Evolutionary conservation across 2,113 vertebrate genomes (phyloP), one percentile per base, ranked within the genome.

Genomic region (Cephalopholis sonnerati): DNA sequence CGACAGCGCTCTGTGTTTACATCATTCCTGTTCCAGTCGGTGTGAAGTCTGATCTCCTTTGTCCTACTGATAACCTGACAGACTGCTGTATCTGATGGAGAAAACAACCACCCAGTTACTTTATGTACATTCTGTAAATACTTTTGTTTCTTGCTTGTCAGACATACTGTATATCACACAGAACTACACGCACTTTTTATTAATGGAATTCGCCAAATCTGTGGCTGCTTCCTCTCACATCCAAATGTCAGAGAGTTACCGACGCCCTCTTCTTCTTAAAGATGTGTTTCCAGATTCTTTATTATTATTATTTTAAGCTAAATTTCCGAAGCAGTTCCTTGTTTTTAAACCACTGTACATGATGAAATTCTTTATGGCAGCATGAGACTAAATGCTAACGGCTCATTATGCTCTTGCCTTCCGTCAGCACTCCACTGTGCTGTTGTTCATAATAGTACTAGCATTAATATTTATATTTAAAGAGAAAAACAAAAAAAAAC

Each of bases 61-160:
- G 51, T 78, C 59, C 76, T 80, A 4, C 69, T 77, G 73, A 87
- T 61, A 6, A 65, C 79, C 55, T 22, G 67, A 81, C 62, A 46
- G 65, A 63, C 73, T 77, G 58, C 53, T 78, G 71, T 50, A 54
- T 46, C 58, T 39, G 63, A 44, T 4, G n/a, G 59, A 79, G 59
- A 63, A 51, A 50, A 70, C 61, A 5, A 39, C 62, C 58, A 22
- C 67, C 74, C 72, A 29, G 29, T 81, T 65, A 65, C 61, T 74
- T 39, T 63, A 50, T 91, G 90, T 89, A 87, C 70, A 84, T 87
- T 80, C 57, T 94, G 82, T 93, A 91, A 88, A 92, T 90, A 92
- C 24, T 64, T 46, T 79, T 17, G n/a, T 20, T 41, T 74, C 12
- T 80, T 32, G 75, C 71, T 70, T 79, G 46, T 79, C 70, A 72